These are phyloP conservation scores for Enchytraeus crypticus DNA, from an alignment of 2,888 invertebrate genomes.

Conservation along the genomic window DNA sequence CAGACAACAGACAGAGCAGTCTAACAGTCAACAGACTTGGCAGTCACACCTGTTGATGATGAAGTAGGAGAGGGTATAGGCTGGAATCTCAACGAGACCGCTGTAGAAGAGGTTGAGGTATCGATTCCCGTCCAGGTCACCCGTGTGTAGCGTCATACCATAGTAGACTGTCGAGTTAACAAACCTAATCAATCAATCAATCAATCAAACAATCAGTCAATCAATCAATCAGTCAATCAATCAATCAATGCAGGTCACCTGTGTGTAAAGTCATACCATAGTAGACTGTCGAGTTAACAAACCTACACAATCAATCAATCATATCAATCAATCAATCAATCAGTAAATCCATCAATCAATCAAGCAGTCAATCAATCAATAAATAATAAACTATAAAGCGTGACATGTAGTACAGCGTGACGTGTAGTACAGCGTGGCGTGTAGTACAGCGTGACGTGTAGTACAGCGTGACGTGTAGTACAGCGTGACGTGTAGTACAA, in stretches of 20 bases:
- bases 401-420: too few relatives aligned
- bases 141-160: slow-evolving; percentile 33
- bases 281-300: too few relatives aligned
- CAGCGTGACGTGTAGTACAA: too few relatives aligned
- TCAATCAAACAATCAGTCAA: too few relatives aligned
- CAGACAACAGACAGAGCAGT: too few relatives aligned
- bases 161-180: slow-evolving; percentile 30
- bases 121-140: slow-evolving; percentile 32
- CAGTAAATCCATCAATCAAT: neutral
- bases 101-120: slow-evolving; percentile 31
- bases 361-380: neutral
- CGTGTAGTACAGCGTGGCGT: too few relatives aligned
- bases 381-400: too few relatives aligned
- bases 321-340: neutral
- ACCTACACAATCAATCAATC: neutral
- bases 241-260: neutral
- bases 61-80: slow-evolving; percentile 24
- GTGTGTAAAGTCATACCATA: too few relatives aligned
- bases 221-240: neutral
- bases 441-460: too few relatives aligned
- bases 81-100: slow-evolving; percentile 29
- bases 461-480: too few relatives aligned
- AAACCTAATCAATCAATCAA: neutral
- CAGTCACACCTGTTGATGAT: slow-evolving; percentile 21
- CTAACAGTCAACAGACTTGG: too few relatives aligned